These are phyloP conservation scores for Nerophis ophidion DNA, from an alignment of 2,113 vertebrate genomes.

Conservation along the genomic window DNA sequence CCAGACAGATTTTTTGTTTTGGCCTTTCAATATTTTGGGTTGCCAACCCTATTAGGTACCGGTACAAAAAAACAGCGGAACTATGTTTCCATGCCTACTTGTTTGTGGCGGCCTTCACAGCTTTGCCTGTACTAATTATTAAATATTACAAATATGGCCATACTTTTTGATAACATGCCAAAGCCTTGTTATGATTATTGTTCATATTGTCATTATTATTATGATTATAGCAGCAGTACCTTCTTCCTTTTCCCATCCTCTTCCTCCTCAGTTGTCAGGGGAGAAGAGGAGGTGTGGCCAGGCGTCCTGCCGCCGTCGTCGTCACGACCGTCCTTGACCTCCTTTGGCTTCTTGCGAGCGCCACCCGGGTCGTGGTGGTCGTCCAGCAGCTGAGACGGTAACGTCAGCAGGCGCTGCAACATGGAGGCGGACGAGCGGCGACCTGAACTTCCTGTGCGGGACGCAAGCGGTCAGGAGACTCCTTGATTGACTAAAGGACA, in stretches of 20 bases:
- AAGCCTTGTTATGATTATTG: no score
- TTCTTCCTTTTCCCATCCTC: constrained; percentile 26
- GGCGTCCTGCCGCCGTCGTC: not conserved
- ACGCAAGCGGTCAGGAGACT: not conserved
- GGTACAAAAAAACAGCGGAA: no score
- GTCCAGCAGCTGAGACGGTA: constrained; percentile 70
- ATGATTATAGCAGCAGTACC: constrained; percentile 19
- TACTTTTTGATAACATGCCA: not conserved
- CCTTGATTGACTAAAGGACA: not conserved
- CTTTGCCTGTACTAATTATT: no score
- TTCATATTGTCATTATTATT: no score
- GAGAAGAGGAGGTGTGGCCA: not conserved
- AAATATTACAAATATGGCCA: not conserved
- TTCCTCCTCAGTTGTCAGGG: constrained; percentile 19
- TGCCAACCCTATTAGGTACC: no score
- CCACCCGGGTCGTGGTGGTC: constrained; percentile 48
- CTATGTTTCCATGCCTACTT: no score
- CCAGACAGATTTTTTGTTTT: no score
- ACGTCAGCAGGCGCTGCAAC: constrained; percentile 73
- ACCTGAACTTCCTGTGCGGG: constrained; percentile 22
- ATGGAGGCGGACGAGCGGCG: constrained; percentile 66
- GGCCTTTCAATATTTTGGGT: no score
- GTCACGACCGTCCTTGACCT: constrained; percentile 6
- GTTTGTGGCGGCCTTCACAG: no score
- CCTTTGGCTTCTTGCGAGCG: constrained; percentile 34